phyloP scores from a whole-genome alignment of 2,888 invertebrate genomes.

The Drosophila gaucha region DNA sequence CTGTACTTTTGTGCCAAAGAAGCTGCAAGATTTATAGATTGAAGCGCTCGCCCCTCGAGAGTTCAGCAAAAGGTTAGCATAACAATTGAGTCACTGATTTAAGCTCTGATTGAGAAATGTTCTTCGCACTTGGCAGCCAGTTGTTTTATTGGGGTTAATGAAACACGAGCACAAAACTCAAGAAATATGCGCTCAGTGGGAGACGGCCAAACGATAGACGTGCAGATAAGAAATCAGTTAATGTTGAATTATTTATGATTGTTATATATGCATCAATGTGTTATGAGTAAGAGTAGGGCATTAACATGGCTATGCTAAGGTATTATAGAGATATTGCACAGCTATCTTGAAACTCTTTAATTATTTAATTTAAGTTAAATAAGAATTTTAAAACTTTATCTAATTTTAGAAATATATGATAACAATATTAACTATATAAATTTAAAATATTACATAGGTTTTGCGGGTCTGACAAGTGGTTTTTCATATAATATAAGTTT shows the following conservation, averaged over 20 bases:
- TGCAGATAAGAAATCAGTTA: constrained; percentile 18
- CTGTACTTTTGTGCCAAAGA: constrained; percentile 65
- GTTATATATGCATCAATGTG: constrained; percentile 3
- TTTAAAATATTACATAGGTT: too few species aligned
- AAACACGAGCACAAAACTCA: constrained; percentile 14
- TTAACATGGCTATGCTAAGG: not conserved
- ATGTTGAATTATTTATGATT: constrained; percentile 25
- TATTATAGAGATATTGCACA: not conserved
- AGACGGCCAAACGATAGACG: constrained; percentile 1
- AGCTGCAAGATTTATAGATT: constrained; percentile 51
- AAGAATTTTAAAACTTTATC: too few species aligned
- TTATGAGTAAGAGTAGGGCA: not conserved
- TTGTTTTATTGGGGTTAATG: constrained; percentile 38
- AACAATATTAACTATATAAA: too few species aligned
- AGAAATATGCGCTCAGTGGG: constrained; percentile 25
- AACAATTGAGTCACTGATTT: constrained; percentile 43
- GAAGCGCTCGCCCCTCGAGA: constrained; percentile 34
- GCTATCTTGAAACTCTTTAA: not conserved
- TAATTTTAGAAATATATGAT: too few species aligned
- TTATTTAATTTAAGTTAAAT: too few species aligned
- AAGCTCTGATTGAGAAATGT: constrained; percentile 27
- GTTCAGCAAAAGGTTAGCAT: constrained; percentile 43
- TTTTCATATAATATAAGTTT: too few species aligned
- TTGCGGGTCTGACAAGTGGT: too few species aligned
- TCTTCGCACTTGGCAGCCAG: constrained; percentile 7